Conservation (phyloP, 2,888 invertebrate genomes). For the Lasiommata megera region DNA sequence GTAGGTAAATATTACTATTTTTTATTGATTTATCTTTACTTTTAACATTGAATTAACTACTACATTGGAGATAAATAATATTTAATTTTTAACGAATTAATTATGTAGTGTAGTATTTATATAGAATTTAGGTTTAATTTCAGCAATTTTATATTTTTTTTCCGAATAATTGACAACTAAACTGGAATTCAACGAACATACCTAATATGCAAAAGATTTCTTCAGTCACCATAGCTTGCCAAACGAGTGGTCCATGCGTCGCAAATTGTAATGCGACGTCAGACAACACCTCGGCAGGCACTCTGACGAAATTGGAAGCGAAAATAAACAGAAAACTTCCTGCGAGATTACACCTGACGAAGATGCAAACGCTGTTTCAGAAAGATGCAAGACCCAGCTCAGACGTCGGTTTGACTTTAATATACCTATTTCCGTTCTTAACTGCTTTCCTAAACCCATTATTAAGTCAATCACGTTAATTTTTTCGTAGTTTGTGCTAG, state of each 20-base stretch:
- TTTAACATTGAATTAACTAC: no score
- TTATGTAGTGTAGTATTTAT: no score
- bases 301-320: slow-evolving; percentile 75
- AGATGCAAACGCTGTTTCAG: slow-evolving; percentile 64
- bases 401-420: slow-evolving; percentile 22
- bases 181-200: no score
- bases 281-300: slow-evolving; percentile 77
- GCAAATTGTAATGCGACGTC: slow-evolving; percentile 45
- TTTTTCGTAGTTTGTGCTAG: no score
- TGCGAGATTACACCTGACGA: slow-evolving; percentile 69
- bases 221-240: not conserved
- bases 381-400: slow-evolving; percentile 30
- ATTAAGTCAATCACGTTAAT: slow-evolving; percentile 4
- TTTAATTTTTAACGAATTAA: no score
- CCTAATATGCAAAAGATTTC: no score
- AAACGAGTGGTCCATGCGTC: slow-evolving; percentile 11
- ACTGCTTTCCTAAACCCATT: slow-evolving; percentile 11
- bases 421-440: slow-evolving; percentile 13
- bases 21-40: no score
- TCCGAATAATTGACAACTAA: no score
- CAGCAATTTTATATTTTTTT: no score
- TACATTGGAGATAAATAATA: no score
- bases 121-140: no score
- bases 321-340: slow-evolving; percentile 78
- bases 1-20: no score